Percentiles rank a stretch among this genome's conserved stretches.
Evolutionary conservation across 2,888 invertebrate species (phyloP).

Genomic region (Bimastos eiseni): DNA sequence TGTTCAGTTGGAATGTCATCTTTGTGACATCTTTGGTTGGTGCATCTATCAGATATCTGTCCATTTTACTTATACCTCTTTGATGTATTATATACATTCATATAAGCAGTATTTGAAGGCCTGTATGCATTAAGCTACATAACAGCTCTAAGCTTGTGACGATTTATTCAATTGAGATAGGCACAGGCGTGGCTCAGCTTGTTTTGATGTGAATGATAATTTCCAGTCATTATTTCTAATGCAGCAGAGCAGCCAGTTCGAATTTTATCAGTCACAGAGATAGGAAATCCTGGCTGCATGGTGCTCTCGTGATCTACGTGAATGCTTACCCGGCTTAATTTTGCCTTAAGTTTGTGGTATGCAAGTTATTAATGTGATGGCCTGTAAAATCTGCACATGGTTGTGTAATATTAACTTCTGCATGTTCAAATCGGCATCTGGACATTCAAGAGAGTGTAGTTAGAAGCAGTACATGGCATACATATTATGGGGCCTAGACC

Average conservation of each 20-base stretch:
- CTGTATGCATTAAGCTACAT: neutral
- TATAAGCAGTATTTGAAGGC: neutral
- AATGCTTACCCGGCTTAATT: neutral
- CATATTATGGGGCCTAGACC: too few relatives aligned
- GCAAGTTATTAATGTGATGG: neutral
- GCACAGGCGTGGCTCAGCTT: conserved; percentile 1
- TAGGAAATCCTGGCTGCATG: neutral
- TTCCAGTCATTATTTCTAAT: conserved; percentile 4
- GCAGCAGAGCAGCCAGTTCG: neutral
- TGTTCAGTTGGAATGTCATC: too few relatives aligned
- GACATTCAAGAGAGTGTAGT: too few relatives aligned
- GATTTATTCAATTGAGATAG: neutral
- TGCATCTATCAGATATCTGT: neutral
- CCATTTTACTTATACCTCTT: neutral
- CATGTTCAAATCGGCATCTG: neutral
- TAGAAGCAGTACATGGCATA: neutral
- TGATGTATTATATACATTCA: neutral
- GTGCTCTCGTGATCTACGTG: neutral
- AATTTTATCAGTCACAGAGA: neutral
- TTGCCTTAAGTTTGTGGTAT: neutral
- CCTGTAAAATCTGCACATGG: neutral
- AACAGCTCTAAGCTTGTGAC: neutral
- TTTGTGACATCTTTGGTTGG: neutral
- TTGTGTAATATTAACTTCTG: too few relatives aligned
- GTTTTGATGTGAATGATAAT: conserved; percentile 9